A percentile compares a stretch with the other conserved stretches of the same genome.
Conservation (phyloP, 2,888 invertebrate genomes). For the Diplolepis rosae region DNA sequence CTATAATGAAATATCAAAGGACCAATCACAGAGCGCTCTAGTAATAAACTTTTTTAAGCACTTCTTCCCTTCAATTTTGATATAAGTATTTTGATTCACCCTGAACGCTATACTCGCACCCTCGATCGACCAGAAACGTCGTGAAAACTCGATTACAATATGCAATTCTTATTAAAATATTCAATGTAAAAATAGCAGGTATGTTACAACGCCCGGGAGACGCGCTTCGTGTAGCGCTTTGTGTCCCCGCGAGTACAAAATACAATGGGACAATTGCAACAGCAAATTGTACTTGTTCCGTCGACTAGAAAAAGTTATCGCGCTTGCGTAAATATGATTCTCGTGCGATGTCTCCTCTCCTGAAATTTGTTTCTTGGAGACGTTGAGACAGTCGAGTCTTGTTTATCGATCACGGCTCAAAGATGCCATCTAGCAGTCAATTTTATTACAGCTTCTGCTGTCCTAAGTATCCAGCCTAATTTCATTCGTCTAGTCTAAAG, state of each 20-base stretch:
- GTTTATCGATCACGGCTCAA: neutral
- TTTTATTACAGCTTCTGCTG: slow-evolving; percentile 8
- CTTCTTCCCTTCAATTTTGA: slow-evolving; percentile 7
- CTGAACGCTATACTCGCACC: slow-evolving; percentile 22
- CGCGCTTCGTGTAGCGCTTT: slow-evolving; percentile 34
- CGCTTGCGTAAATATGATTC: slow-evolving; percentile 25
- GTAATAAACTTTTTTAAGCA: slow-evolving; percentile 11
- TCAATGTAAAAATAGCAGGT: slow-evolving; percentile 71
- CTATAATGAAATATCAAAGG: neutral
- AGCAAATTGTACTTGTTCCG: slow-evolving; percentile 32
- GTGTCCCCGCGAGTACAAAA: slow-evolving; percentile 39
- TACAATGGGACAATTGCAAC: slow-evolving; percentile 36
- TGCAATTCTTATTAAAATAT: slow-evolving; percentile 63
- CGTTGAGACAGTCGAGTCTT: slow-evolving; percentile 21
- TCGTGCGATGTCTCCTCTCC: slow-evolving; percentile 3
- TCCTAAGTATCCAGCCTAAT: neutral
- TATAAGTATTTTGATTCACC: slow-evolving; percentile 32
- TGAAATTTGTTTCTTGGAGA: slow-evolving; percentile 12
- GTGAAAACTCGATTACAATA: slow-evolving; percentile 25
- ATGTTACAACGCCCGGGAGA: slow-evolving; percentile 57
- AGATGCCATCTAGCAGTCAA: neutral
- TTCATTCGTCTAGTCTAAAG: neutral
- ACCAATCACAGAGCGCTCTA: slow-evolving; percentile 12
- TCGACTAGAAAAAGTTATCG: slow-evolving; percentile 32
- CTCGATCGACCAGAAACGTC: slow-evolving; percentile 36